A percentile compares a stretch with the other conserved stretches of the same genome.
phyloP scores from a whole-genome alignment of 2,888 invertebrate species.

The Rotaria macrura region DNA sequence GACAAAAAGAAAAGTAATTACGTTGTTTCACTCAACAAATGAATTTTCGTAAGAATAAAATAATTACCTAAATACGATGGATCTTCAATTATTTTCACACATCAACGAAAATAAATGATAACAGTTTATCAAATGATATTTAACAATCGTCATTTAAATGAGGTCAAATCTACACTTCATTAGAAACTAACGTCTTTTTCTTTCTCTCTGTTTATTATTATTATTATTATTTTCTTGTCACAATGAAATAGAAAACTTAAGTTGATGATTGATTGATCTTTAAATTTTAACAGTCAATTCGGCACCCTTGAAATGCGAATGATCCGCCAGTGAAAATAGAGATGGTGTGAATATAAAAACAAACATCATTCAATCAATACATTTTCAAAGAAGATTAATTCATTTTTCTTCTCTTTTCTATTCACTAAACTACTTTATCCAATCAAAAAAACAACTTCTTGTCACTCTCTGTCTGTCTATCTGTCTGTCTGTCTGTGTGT shows the following conservation, averaged over 20 bases:
- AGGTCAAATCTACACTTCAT: background rate
- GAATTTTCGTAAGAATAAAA: too few species aligned
- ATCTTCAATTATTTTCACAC: background rate
- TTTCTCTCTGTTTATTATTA: background rate
- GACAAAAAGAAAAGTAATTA: background rate
- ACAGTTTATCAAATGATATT: background rate
- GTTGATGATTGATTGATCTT: background rate
- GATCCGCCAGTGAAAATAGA: slow-evolving; percentile 3
- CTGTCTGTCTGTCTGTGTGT: too few species aligned
- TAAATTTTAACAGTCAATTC: background rate
- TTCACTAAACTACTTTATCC: background rate
- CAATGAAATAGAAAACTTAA: background rate
- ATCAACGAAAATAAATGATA: background rate
- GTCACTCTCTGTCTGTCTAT: too few species aligned
- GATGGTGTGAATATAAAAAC: slow-evolving; percentile 12
- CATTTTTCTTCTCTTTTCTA: background rate
- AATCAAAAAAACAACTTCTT: background rate
- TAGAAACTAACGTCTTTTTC: background rate
- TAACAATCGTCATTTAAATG: background rate
- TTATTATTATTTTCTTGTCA: background rate
- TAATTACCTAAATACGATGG: background rate
- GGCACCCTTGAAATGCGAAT: slow-evolving; percentile 3
- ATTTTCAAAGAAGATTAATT: background rate
- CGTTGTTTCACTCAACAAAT: too few species aligned
- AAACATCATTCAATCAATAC: background rate